A percentile compares a stretch with the other conserved stretches of the same genome.
Conservation (phyloP, 2,888 invertebrate species). For the Lomographa bimaculata region DNA sequence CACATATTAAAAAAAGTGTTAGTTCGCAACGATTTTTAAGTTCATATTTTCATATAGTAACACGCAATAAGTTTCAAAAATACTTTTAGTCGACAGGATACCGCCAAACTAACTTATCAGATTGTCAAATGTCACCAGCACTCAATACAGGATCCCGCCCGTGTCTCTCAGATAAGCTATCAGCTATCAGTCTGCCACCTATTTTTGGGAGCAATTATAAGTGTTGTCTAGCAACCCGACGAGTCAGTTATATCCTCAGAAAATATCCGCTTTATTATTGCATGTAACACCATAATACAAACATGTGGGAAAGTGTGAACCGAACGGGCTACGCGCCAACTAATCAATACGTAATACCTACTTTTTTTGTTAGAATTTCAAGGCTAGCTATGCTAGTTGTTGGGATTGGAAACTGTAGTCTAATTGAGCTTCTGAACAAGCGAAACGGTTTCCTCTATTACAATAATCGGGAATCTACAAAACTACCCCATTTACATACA, state of each 20-base stretch:
- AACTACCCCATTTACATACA: no score
- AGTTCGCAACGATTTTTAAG: no score
- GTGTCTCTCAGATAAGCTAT: conserved; percentile 4
- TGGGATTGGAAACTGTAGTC: conserved; percentile 32
- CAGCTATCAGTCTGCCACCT: neutral
- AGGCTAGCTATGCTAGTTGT: conserved; percentile 37
- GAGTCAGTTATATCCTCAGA: no score
- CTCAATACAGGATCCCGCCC: conserved; percentile 2
- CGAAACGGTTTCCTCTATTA: no score
- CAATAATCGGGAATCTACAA: no score
- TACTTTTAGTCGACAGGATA: no score
- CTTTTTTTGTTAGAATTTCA: conserved; percentile 46
- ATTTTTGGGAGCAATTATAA: conserved; percentile 1
- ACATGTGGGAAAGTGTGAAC: conserved; percentile 42
- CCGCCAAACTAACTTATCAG: no score
- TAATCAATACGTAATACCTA: conserved; percentile 48
- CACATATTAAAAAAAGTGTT: no score
- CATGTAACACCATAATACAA: conserved; percentile 34
- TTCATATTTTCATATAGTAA: no score
- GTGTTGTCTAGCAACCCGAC: neutral
- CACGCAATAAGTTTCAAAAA: no score
- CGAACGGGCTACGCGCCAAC: conserved; percentile 45
- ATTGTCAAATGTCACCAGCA: conserved; percentile 1
- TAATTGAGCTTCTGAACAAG: conserved; percentile 13
- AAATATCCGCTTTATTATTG: conserved; percentile 8